Evolutionary conservation across 2,888 invertebrate species (phyloP), one percentile per base, ranked within the genome.

Genomic region (Rotaria macrura): DNA sequence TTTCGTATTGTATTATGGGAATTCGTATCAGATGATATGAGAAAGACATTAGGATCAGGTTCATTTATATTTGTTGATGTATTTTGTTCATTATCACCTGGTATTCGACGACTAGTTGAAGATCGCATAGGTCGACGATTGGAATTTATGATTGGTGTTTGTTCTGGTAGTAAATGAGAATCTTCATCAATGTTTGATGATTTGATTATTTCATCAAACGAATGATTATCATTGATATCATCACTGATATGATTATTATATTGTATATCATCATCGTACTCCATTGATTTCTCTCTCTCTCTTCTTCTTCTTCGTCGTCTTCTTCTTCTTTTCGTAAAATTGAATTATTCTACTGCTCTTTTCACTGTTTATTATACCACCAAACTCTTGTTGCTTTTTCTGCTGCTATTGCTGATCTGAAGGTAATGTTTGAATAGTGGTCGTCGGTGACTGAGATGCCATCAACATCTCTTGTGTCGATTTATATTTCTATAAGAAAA

Each of bases 1-100:
- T 79, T 79, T n/a, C 79, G 43, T 79, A 79, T 79, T 12, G 79
- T 79, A 79, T 79, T 79, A 79, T 79, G 79, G 12, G 79, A 79
- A 43, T 79, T 79, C 12, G 79, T 79, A 79, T 79, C 79, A 25
- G 79, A 79, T 43, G 79, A 79, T 10, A 79, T 79, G 5, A 43
- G 79, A 43, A 79, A 79, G 20, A 43, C 79, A 43, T 79, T 65
- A 12, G 65, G 65, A 65, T 65, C 65, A 20, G 65, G 65, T 34
- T 65, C 65, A 20, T 34, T 65, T 34, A 29, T 34, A 34, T 34
- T 65, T 20, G 29, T 17, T 34, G 65, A 65, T 29, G 34, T 12
- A 29, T 34, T 65, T 29, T 34, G 34, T 29, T 65, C 65, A 65
- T 65, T 10, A 29, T 29, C 34, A 65, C 20, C 20, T 2, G 34